A percentile compares a stretch with the other conserved stretches of the same genome.
These are phyloP conservation scores for Parauchenoglanis ngamensis DNA, from an alignment of 2,797 vertebrate genomes.

Conservation along the genomic window DNA sequence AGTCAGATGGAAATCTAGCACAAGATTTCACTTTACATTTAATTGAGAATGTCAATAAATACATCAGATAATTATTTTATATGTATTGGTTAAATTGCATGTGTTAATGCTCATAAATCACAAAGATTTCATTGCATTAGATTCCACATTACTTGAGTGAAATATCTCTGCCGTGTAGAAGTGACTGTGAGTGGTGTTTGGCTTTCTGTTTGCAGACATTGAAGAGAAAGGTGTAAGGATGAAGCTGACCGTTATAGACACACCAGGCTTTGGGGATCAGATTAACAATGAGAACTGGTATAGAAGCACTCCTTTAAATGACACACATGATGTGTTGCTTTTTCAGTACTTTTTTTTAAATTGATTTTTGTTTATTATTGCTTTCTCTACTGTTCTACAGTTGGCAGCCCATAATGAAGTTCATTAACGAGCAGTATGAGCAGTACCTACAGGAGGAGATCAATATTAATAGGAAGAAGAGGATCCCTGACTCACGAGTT, in stretches of 20 bases:
- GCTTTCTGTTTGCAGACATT: slow-evolving; percentile 76
- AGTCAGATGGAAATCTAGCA: not conserved
- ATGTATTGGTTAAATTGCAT: not conserved
- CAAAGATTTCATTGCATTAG: no score
- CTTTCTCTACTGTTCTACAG: slow-evolving; percentile 64
- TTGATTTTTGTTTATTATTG: not conserved
- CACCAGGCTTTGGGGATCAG: slow-evolving; percentile 96
- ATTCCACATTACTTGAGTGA: not conserved
- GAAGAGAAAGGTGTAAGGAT: slow-evolving; percentile 97
- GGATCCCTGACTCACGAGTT: slow-evolving; percentile 92
- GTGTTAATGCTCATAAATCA: not conserved
- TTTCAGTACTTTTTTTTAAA: not conserved
- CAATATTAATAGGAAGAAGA: slow-evolving; percentile 93
- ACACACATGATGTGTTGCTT: not conserved
- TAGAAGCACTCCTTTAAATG: slow-evolving; percentile 6
- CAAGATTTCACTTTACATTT: not conserved
- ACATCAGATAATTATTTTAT: not conserved
- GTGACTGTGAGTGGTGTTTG: not conserved
- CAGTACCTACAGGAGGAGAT: slow-evolving; percentile 96
- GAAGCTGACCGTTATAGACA: slow-evolving; percentile 98
- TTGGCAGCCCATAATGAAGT: slow-evolving; percentile 99
- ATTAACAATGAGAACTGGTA: slow-evolving; percentile 99
- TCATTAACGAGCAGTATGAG: slow-evolving; percentile 97
- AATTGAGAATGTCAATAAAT: not conserved
- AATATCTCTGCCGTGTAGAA: not conserved